Percentiles rank a stretch among this genome's conserved stretches.
These are phyloP conservation scores for Prionace glauca DNA, from an alignment of 2,797 vertebrate species.

Conservation along the genomic window DNA sequence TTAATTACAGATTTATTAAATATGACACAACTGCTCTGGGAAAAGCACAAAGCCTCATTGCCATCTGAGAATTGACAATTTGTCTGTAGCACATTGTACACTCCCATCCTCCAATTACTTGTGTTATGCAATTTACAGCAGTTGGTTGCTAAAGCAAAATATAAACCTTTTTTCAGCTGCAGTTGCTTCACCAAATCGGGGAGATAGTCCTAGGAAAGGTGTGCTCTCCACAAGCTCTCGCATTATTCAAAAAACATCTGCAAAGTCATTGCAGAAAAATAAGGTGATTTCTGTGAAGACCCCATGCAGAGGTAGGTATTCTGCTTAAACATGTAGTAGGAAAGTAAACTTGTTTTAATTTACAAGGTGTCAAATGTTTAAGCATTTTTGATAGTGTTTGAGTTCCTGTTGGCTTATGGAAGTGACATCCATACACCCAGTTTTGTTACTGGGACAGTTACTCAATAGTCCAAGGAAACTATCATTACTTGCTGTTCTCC, in stretches of 20 bases:
- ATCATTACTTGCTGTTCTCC: not conserved
- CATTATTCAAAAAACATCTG: not conserved
- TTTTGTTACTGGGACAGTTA: not conserved
- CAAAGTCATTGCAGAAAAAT: not conserved
- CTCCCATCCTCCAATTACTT: not conserved
- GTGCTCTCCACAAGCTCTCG: not conserved
- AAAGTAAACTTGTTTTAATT: too few species aligned
- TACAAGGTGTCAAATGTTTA: not conserved
- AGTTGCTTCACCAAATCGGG: not conserved
- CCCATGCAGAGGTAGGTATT: conserved; percentile 9
- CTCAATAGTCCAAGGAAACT: not conserved
- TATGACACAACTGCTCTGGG: not conserved
- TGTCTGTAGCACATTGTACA: not conserved
- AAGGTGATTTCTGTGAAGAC: not conserved
- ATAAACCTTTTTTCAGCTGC: not conserved
- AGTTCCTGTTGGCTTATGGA: not conserved
- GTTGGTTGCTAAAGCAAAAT: not conserved
- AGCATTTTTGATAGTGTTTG: not conserved
- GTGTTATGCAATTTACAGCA: not conserved
- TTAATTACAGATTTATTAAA: not conserved
- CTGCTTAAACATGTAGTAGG: too few species aligned
- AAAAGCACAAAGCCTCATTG: not conserved
- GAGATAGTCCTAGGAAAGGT: not conserved
- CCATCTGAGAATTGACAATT: not conserved
- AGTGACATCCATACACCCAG: not conserved